Percentiles rank a stretch among this genome's conserved stretches.
These are phyloP conservation scores for Huso huso DNA, from an alignment of 2,797 vertebrate species.

Conservation along the genomic window DNA sequence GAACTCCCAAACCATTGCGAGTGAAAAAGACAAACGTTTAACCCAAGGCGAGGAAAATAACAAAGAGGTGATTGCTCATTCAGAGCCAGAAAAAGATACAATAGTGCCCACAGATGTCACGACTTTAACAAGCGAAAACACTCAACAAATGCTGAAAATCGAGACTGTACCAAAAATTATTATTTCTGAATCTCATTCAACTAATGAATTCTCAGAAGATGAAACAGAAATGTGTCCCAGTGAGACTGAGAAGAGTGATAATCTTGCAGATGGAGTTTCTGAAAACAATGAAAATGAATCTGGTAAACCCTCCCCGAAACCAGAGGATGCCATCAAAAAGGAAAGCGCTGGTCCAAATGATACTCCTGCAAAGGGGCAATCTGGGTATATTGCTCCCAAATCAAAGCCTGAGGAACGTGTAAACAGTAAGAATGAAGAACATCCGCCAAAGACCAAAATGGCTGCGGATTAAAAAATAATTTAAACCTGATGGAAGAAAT, in stretches of 20 bases:
- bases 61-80: conserved; percentile 17
- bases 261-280: neutral
- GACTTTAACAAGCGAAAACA: conserved; percentile 1
- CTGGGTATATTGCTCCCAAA: conserved; percentile 18
- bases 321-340: neutral
- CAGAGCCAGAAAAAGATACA: conserved; percentile 23
- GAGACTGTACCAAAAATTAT: conserved; percentile 51
- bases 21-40: neutral
- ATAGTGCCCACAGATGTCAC: conserved; percentile 7
- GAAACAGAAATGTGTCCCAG: conserved; percentile 24
- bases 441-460: conserved; percentile 42
- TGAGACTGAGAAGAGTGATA: conserved; percentile 11
- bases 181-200: conserved; percentile 48
- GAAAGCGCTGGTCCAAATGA: neutral
- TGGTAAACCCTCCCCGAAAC: neutral
- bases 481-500: conserved; percentile 41
- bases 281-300: conserved; percentile 2
- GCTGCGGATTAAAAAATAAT: conserved; percentile 65
- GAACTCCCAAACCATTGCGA: too few relatives aligned
- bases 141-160: conserved; percentile 24
- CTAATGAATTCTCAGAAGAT: conserved; percentile 32
- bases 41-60: neutral
- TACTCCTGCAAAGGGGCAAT: conserved; percentile 7
- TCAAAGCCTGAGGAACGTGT: conserved; percentile 43
- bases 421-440: conserved; percentile 46